Evolutionary conservation across 2,888 invertebrate species (phyloP).

Genomic region (Keiferia lycopersicella): DNA sequence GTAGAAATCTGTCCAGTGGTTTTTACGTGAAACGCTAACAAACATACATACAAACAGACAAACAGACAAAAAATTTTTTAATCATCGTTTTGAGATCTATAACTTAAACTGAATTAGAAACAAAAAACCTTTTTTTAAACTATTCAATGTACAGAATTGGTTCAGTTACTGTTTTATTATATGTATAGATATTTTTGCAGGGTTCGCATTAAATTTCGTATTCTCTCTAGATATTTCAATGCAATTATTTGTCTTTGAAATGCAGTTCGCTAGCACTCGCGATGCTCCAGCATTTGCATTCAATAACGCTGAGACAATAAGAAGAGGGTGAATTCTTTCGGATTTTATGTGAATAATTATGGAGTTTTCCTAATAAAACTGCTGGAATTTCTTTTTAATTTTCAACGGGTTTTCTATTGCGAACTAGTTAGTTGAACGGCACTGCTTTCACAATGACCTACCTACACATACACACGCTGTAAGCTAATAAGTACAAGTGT

Average conservation of each 20-base stretch:
- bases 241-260: constrained; percentile 67
- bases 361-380: constrained; percentile 19
- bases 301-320: constrained; percentile 47
- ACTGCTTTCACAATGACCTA: too few species aligned
- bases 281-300: constrained; percentile 50
- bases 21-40: too few species aligned
- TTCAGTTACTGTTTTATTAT: too few species aligned
- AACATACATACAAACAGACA: too few species aligned
- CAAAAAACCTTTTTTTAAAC: too few species aligned
- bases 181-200: constrained; percentile 57
- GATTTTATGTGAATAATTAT: constrained; percentile 35
- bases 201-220: constrained; percentile 57
- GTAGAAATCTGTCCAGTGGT: too few species aligned
- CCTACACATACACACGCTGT: too few species aligned
- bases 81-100: too few species aligned
- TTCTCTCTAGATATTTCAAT: constrained; percentile 53
- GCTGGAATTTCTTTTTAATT: neutral
- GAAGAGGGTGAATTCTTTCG: constrained; percentile 42
- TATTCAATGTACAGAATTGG: too few species aligned
- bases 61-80: too few species aligned
- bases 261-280: constrained; percentile 55
- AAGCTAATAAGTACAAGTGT: neutral
- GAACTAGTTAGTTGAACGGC: neutral
- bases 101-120: too few species aligned
- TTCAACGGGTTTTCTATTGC: neutral